Percentiles rank a stretch among this genome's conserved stretches.
Conservation (phyloP, 2,888 invertebrate species). For the Ashinkailepas kermadecensis region DNA sequence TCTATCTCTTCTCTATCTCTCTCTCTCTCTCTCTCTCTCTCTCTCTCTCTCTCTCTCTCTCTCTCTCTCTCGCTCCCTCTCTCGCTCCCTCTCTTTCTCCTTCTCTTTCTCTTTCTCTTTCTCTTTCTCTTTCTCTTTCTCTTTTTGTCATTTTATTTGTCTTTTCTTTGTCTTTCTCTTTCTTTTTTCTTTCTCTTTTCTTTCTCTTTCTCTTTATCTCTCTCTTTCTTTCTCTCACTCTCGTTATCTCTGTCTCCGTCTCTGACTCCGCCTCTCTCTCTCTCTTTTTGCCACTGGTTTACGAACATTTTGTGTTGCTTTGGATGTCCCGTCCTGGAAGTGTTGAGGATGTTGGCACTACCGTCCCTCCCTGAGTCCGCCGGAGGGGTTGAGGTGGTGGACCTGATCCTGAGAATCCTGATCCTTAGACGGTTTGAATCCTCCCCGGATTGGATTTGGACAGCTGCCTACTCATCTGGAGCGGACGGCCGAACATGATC, state of each 20-base stretch:
- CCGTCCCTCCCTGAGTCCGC: too few relatives aligned
- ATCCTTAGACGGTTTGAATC: too few relatives aligned
- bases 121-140: conserved; percentile 13
- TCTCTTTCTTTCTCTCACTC: not conserved
- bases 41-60: conserved; percentile 4
- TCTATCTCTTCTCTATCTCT: not conserved
- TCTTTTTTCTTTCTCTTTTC: conserved; percentile 3
- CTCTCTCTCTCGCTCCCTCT: not conserved
- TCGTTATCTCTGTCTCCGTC: too few relatives aligned
- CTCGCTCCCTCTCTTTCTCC: not conserved
- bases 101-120: conserved; percentile 9
- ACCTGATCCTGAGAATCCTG: too few relatives aligned
- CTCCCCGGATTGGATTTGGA: too few relatives aligned
- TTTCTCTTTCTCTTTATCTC: not conserved
- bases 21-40: conserved; percentile 15
- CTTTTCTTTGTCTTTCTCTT: not conserved
- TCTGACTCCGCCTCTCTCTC: not conserved
- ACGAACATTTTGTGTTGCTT: too few relatives aligned
- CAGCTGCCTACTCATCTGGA: too few relatives aligned
- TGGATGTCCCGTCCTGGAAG: too few relatives aligned
- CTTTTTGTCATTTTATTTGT: too few relatives aligned
- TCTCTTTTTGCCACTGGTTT: not conserved
- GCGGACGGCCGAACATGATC: too few relatives aligned
- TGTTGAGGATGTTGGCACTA: too few relatives aligned
- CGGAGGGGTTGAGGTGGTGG: too few relatives aligned